A percentile compares a stretch with the other conserved stretches of the same genome.
These are phyloP conservation scores for Marasmarcha lunaedactyla DNA, from an alignment of 2,888 invertebrate genomes.

Conservation along the genomic window DNA sequence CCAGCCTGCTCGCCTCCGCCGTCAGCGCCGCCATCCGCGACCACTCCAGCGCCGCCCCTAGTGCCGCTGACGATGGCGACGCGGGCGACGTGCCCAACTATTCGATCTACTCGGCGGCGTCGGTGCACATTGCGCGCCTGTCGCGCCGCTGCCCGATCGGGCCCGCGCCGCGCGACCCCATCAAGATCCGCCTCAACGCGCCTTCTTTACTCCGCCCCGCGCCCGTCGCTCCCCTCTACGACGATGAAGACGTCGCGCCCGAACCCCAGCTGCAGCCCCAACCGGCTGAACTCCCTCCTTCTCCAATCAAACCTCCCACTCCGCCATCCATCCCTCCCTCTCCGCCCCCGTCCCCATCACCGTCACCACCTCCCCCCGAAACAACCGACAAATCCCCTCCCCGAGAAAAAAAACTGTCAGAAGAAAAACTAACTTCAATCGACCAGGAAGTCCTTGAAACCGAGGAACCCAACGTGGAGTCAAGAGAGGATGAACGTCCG, in stretches of 20 bases:
- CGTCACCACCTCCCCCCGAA: not conserved
- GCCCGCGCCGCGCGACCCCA: conserved; percentile 46
- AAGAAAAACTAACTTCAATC: not conserved
- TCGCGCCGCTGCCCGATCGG: conserved; percentile 34
- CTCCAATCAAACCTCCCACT: too few species aligned
- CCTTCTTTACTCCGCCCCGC: conserved; percentile 27
- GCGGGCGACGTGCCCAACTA: conserved; percentile 86
- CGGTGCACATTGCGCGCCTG: conserved; percentile 75
- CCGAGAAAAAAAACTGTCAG: not conserved
- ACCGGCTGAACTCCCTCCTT: conserved; percentile 10
- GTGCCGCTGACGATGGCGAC: conserved; percentile 44
- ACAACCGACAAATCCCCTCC: not conserved
- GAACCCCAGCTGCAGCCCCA: not conserved
- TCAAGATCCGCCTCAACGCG: conserved; percentile 53
- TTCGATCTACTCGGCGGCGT: conserved; percentile 85
- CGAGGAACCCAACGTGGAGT: conserved; percentile 11
- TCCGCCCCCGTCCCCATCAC: not conserved
- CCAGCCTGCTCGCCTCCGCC: conserved; percentile 30
- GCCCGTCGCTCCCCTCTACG: not conserved
- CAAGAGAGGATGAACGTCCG: not conserved
- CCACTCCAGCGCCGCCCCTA: conserved; percentile 25
- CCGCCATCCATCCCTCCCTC: not conserved
- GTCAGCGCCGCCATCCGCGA: conserved; percentile 47
- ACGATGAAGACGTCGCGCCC: conserved; percentile 1
- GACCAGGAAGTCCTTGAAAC: conserved; percentile 17